Base-by-base conservation (phyloP, 2,113 vertebrate species). In the Geococcyx californianus region DNA sequence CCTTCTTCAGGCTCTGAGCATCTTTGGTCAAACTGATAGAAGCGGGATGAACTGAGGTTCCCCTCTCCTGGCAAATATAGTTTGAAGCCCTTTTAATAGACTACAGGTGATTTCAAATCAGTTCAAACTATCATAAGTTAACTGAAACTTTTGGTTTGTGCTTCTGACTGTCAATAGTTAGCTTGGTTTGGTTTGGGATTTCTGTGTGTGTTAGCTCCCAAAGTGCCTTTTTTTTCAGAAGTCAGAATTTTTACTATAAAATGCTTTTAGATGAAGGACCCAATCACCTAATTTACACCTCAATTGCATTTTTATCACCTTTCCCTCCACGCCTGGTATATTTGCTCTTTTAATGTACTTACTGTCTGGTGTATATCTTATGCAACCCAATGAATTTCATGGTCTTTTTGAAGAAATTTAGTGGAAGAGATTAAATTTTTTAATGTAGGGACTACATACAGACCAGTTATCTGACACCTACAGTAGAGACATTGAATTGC, bases 401-500 rank as follows among this genome's bases (percentile, higher is more conserved):
- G 75, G 75, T 88, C 55, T 88, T 95, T 93, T 83, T 73, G 45
- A 95, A 93, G 51, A 7, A 77, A 80, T 86, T 80, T 92, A 83
- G 45, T 77, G 45, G 36, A 83, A 93, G 31, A 90, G 21, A 93
- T 90, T 82, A 21, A 20, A 2, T 80, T 95, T 91, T 92, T 94
- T 83, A 76, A 88, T 80, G 40, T 73, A 28, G n/a, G 64, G 36
- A 73, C 81, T 73, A 62, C 23, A 49, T 45, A 44, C 2, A 67
- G 36, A 73, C 59, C 20, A 91, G 26, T 36, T 93, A 72, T 75
- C 66, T 78, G 62, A 73, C 67, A 66, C 74, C 28, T 90, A 54
- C 70, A 88, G 45, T 17, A 45, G 10, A 55, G 34, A 66, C 5
- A 36, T 0, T 34, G 31, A 90, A 94, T 93, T 83, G 40, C 64